phyloP scores from a whole-genome alignment of 2,113 vertebrate genomes.

The Chunga burmeisteri region DNA sequence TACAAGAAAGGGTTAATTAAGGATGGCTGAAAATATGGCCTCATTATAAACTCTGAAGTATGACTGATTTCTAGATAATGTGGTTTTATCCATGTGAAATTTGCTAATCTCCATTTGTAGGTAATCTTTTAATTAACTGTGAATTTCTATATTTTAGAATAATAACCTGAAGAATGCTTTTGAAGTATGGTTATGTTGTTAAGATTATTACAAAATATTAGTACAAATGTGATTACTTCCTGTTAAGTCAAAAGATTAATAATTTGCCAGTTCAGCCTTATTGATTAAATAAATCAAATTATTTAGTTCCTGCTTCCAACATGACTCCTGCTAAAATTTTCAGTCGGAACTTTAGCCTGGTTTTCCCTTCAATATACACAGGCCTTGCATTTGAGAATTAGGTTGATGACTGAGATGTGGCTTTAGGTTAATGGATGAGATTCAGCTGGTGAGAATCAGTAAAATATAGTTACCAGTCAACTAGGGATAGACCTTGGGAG shows the following conservation, averaged over 20 bases:
- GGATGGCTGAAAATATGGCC: neutral
- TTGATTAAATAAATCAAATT: neutral
- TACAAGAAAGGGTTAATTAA: neutral
- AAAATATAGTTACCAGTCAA: neutral
- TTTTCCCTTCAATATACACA: neutral
- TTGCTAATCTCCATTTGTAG: neutral
- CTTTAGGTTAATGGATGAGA: neutral
- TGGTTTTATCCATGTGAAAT: neutral
- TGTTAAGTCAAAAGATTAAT: neutral
- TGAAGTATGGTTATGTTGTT: neutral
- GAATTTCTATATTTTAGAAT: neutral
- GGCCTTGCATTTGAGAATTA: neutral
- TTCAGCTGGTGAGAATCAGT: neutral
- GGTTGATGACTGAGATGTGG: neutral
- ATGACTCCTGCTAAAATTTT: neutral
- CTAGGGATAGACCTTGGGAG: neutral
- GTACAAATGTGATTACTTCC: neutral
- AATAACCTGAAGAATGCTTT: neutral
- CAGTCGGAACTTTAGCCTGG: neutral
- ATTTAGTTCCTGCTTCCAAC: neutral
- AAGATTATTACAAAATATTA: neutral
- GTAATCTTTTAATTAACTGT: neutral
- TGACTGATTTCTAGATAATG: neutral
- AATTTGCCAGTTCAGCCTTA: neutral
- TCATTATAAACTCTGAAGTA: neutral